Base-by-base conservation (phyloP, 2,888 invertebrate genomes). In the Hedychridium roseum region DNA sequence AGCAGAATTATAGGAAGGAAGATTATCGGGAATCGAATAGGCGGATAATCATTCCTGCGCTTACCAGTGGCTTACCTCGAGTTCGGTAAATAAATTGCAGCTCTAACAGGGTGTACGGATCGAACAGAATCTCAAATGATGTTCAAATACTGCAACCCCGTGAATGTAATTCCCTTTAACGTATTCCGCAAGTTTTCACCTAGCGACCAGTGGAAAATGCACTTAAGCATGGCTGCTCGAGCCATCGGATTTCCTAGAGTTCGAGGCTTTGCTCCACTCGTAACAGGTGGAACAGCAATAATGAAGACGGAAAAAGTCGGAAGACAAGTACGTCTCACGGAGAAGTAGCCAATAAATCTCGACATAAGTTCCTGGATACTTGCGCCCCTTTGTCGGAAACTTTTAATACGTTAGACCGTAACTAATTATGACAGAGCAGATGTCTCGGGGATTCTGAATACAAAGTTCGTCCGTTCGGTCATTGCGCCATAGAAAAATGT, bases 331-430 rank as follows among this genome's bases (percentile, higher is more conserved):
- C 37, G 31, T 34, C 20, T 38, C n/a, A 35, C 3, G 9, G 27
- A 23, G 23, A 34, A 34, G 21, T 31, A 28, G 31, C 14, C 34
- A 32, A 26, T 49, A 49, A 44, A 49, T 45, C 42, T 18, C n/a
- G 26, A 15, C 40, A 18, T 35, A 48, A 52, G 47, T 52, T 48
- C 41, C 32, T 27, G 21, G 46, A 40, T 50, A 50, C 45, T 50
- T 44, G 44, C 18, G 16, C 14, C 52, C 43, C 39, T n/a, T n/a
- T n/a, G 46, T 46, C 46, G 38, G 31, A 41, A 52, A 52, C 36
- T 52, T 44, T 32, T 43, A 36, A 34, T 27, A 39, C 39, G 42
- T 42, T 42, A 34, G 16, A 21, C 27, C 26, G 30, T 37, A 38
- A 21, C 41, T 44, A 48, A 48, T 52, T 44, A 36, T 42, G 41